Evolutionary conservation across 2,888 invertebrate species (phyloP), one percentile per base, ranked within the genome.

Genomic region (Drosophila phalerata): DNA sequence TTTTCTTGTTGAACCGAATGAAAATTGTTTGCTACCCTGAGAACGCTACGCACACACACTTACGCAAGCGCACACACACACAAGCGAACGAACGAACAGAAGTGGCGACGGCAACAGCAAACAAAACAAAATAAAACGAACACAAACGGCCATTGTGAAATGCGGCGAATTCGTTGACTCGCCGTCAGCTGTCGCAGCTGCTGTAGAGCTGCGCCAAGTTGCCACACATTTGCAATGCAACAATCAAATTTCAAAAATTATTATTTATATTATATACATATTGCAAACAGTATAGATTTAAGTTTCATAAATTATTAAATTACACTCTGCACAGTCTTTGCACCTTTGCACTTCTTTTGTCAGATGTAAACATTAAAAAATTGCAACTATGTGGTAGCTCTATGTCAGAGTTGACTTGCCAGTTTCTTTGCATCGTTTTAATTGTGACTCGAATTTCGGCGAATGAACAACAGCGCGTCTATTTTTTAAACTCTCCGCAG

Each of bases 321-420:
- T 17, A 15, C 8, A 8, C 11, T 22, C 0, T 0, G 11, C 10
- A 3, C 17, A 2, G 8, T 6, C 0, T 28, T 19, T 4, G 4
- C 5, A 5, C 25, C 19, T 13, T n/a, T 43, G 2, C 0, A 25
- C 3, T 19, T 34, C 1, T n/a, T 15, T 5, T 25, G 8, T 13
- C 5, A 13, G 5, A 9, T 30, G 10, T 22, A 37, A 64, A 25
- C 15, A 19, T 5, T 3, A 28, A 19, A 5, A 22, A 22, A n/a
- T 8, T 8, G 8, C n/a, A 37, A 61, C 56, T 1, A 38, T 17
- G 61, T 77, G 73, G 74, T 78, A 74, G 34, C 78, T 0, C 38
- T 4, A 3, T 0, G 5, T 13, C 13, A 11, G 5, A 13, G 34
- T 37, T n/a, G 5, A 17, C n/a, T 19, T 32, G 34, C 13, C 32